Percentiles rank a stretch among this genome's conserved stretches.
phyloP scores from a whole-genome alignment of 2,797 vertebrate species.

The Syngnathus acus region DNA sequence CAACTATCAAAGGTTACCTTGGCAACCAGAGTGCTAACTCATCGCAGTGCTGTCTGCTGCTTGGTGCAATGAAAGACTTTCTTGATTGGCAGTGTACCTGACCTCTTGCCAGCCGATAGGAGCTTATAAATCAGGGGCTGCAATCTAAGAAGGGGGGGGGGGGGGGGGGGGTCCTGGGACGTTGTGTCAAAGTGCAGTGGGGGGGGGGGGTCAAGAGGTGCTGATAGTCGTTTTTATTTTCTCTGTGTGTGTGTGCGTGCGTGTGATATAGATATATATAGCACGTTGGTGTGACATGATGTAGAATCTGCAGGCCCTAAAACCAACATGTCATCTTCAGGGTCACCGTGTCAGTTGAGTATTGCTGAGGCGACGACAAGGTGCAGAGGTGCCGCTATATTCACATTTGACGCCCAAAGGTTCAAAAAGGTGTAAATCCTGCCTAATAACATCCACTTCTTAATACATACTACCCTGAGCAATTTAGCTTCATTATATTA shows the following conservation, averaged over 20 bases:
- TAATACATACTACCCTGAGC: constrained; percentile 13
- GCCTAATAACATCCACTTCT: constrained; percentile 11
- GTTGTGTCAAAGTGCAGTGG: constrained; percentile 24
- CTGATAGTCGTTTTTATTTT: neutral
- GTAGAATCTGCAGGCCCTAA: constrained; percentile 42
- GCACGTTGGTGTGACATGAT: constrained; percentile 39
- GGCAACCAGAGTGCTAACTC: constrained; percentile 72
- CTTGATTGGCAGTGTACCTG: constrained; percentile 60
- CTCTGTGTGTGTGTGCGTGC: neutral
- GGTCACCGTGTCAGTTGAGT: constrained; percentile 61
- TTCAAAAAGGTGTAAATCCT: constrained; percentile 34
- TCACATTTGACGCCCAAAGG: constrained; percentile 26
- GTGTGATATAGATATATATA: neutral
- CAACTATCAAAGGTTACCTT: constrained; percentile 66
- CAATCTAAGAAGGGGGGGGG: constrained; percentile 26
- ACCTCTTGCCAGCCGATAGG: constrained; percentile 49
- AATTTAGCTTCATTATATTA: constrained; percentile 24
- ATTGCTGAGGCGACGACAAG: constrained; percentile 42
- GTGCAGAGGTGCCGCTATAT: constrained; percentile 37
- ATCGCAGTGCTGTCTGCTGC: constrained; percentile 54
- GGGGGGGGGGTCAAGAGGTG: constrained; percentile 3
- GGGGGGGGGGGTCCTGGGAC: constrained; percentile 19
- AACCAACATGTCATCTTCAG: constrained; percentile 53
- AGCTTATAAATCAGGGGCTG: constrained; percentile 55
- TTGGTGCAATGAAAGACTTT: constrained; percentile 53